phyloP scores from a whole-genome alignment of 2,888 invertebrate species.

The Agriotes lineatus region DNA sequence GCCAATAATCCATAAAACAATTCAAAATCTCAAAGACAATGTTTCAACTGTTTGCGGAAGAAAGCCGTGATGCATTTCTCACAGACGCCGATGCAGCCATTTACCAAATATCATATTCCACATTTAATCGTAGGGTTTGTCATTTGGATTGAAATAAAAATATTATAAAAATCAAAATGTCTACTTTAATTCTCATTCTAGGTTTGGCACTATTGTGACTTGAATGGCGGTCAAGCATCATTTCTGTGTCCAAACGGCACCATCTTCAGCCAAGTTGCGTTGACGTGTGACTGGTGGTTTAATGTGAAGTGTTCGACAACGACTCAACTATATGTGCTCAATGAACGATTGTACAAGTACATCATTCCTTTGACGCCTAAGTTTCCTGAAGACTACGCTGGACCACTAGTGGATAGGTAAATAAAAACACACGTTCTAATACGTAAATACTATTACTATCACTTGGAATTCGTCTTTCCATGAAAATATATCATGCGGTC shows the following conservation, averaged over 20 bases:
- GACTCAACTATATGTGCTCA: constrained; percentile 86
- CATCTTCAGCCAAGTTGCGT: constrained; percentile 88
- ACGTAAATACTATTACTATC: no score
- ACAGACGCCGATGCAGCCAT: no score
- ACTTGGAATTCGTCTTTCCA: no score
- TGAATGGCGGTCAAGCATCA: constrained; percentile 91
- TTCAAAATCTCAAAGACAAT: no score
- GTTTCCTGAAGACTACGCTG: constrained; percentile 91
- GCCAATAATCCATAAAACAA: no score
- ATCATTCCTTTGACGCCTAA: constrained; percentile 88
- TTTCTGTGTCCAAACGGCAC: constrained; percentile 92
- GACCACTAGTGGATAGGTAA: constrained; percentile 87
- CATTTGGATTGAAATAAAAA: no score
- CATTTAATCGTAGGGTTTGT: no score
- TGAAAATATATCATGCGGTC: no score
- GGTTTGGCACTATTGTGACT: constrained; percentile 94
- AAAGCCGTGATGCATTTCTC: no score
- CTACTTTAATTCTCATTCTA: constrained; percentile 55
- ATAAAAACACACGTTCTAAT: neutral
- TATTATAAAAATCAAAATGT: neutral
- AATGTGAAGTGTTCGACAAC: constrained; percentile 89
- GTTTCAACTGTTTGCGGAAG: no score
- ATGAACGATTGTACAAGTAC: constrained; percentile 90
- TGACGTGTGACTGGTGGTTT: constrained; percentile 95
- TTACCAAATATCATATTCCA: no score